phyloP scores from a whole-genome alignment of 2,113 vertebrate genomes.

The Phodopus roborovskii region DNA sequence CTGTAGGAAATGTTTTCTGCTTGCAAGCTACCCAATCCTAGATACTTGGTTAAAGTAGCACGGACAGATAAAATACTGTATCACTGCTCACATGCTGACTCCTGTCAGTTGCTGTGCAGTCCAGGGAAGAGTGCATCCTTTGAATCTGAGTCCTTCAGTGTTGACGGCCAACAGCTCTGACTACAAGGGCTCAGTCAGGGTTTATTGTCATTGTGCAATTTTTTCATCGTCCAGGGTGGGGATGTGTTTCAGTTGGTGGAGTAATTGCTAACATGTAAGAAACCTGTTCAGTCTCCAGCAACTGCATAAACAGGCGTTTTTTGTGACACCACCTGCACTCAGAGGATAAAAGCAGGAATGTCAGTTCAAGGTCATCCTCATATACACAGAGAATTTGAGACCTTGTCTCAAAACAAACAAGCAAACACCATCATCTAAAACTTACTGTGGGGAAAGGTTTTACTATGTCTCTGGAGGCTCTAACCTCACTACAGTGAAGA shows the following conservation, averaged over 20 bases:
- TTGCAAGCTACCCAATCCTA: neutral
- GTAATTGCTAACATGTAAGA: neutral
- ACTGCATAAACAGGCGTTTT: neutral
- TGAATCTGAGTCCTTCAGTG: neutral
- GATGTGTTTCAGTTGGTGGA: neutral
- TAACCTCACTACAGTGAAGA: neutral
- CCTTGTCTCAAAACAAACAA: neutral
- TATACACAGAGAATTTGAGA: neutral
- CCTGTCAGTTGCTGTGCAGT: neutral
- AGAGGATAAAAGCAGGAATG: neutral
- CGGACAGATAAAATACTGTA: neutral
- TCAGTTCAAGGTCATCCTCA: neutral
- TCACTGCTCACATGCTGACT: neutral
- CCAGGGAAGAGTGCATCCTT: neutral
- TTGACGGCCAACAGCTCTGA: neutral
- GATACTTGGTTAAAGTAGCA: neutral
- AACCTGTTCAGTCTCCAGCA: neutral
- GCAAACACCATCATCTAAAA: constrained; percentile 26
- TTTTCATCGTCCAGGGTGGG: neutral
- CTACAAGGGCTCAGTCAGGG: neutral
- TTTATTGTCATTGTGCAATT: neutral
- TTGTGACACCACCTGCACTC: neutral
- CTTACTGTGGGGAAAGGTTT: neutral
- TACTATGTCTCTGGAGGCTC: no score
- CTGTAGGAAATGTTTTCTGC: neutral